phyloP scores from a whole-genome alignment of 2,797 vertebrate species.

The Chaetodon trifasciatus region DNA sequence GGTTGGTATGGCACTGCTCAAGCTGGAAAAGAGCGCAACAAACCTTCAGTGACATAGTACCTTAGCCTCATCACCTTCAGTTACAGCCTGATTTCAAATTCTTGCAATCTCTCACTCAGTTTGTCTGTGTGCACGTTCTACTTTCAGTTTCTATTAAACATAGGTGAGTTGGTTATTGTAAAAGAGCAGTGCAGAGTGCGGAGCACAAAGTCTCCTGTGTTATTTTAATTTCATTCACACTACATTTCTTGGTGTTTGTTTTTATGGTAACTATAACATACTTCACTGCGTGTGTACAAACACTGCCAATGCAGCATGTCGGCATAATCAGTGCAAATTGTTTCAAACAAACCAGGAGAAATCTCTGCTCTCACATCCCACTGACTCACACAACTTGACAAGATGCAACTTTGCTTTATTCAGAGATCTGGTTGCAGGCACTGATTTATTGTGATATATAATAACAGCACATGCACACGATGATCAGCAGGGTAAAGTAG shows the following conservation, averaged over 20 bases:
- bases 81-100: neutral
- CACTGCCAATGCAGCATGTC: conserved; percentile 5
- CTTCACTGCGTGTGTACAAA: conserved; percentile 24
- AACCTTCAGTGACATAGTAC: neutral
- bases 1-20: neutral
- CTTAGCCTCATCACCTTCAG: neutral
- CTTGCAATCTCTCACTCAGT: neutral
- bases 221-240: conserved; percentile 11
- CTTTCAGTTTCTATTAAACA: conserved; percentile 2
- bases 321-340: conserved; percentile 24
- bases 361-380: conserved; percentile 4
- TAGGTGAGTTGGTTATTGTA: neutral
- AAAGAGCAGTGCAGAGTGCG: neutral
- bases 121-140: neutral
- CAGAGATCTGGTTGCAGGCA: conserved; percentile 43
- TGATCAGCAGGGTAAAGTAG: conserved; percentile 68
- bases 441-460: conserved; percentile 48
- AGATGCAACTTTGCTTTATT: conserved; percentile 50
- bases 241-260: conserved; percentile 24
- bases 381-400: conserved; percentile 43
- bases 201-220: neutral
- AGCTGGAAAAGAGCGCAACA: neutral
- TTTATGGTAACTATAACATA: conserved; percentile 13
- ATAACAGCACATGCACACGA: conserved; percentile 51
- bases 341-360: conserved; percentile 26